These are phyloP conservation scores for Eriosoma lanigerum DNA, from an alignment of 1,140 invertebrate genomes.

Conservation along the genomic window DNA sequence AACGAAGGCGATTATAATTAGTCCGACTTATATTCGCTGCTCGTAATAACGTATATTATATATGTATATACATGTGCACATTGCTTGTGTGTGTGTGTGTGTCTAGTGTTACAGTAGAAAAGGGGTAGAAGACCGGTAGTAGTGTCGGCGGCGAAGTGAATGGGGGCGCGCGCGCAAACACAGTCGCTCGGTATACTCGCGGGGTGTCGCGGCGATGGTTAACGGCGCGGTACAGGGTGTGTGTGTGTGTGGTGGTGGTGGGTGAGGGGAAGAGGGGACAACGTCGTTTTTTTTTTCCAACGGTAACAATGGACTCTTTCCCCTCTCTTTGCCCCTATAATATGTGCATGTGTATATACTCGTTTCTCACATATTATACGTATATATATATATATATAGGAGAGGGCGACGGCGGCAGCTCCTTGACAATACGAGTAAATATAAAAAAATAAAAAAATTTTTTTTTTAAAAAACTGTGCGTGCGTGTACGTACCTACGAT, in stretches of 20 bases:
- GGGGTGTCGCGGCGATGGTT: conserved; percentile 1
- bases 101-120: conserved; percentile 38
- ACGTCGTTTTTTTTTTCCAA: conserved; percentile 32
- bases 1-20: conserved; percentile 3
- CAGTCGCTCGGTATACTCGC: background rate
- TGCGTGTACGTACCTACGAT: background rate
- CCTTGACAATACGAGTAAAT: background rate
- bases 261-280: background rate
- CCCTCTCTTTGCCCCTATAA: background rate
- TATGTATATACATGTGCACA: background rate
- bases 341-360: background rate
- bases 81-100: background rate
- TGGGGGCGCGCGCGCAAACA: conserved; percentile 15
- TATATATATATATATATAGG: conserved; percentile 14
- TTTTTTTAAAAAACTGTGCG: background rate
- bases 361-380: background rate
- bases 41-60: background rate
- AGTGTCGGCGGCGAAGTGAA: conserved; percentile 6
- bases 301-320: conserved; percentile 33
- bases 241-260: too few relatives aligned
- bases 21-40: background rate
- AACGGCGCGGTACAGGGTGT: background rate
- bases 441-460: too few relatives aligned
- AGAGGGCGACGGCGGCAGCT: conserved; percentile 20
- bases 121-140: conserved; percentile 51